Conservation (phyloP, 2,113 vertebrate genomes). For the Speoplatyrhinus poulsoni region DNA sequence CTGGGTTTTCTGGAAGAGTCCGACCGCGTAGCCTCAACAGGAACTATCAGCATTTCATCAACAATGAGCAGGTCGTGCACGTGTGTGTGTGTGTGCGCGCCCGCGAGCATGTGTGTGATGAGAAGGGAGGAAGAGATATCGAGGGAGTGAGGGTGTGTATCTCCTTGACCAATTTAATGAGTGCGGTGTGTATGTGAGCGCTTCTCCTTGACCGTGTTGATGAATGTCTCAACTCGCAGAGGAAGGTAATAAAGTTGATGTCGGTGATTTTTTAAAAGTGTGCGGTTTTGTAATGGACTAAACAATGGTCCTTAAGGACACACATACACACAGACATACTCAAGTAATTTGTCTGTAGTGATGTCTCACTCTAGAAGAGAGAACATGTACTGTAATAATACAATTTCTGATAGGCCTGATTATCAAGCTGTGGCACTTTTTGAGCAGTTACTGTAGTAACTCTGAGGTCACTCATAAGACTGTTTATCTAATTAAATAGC, state of each 20-base stretch:
- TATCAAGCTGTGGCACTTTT: constrained; percentile 36
- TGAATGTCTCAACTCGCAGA: constrained; percentile 40
- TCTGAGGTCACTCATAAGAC: constrained; percentile 43
- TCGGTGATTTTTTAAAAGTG: constrained; percentile 56
- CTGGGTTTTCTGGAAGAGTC: not conserved
- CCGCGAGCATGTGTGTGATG: not conserved
- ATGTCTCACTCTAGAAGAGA: constrained; percentile 22
- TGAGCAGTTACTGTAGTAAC: constrained; percentile 41
- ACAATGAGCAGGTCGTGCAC: not conserved
- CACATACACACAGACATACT: constrained; percentile 19
- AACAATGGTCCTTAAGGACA: constrained; percentile 40
- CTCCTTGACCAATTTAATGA: constrained; percentile 57
- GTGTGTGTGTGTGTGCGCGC: not conserved
- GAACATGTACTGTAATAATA: constrained; percentile 14
- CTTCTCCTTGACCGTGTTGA: constrained; percentile 60
- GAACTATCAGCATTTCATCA: not conserved
- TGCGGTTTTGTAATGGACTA: constrained; percentile 52
- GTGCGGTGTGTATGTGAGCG: constrained; percentile 14
- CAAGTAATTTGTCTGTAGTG: constrained; percentile 31
- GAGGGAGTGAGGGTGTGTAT: constrained; percentile 15
- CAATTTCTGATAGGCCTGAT: constrained; percentile 23
- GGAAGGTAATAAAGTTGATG: constrained; percentile 57
- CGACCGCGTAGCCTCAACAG: not conserved
- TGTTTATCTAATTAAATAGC: constrained; percentile 23
- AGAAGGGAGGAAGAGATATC: not conserved